These are phyloP conservation scores for Melopsittacus undulatus DNA, from an alignment of 2,797 vertebrate genomes.

Conservation along the genomic window DNA sequence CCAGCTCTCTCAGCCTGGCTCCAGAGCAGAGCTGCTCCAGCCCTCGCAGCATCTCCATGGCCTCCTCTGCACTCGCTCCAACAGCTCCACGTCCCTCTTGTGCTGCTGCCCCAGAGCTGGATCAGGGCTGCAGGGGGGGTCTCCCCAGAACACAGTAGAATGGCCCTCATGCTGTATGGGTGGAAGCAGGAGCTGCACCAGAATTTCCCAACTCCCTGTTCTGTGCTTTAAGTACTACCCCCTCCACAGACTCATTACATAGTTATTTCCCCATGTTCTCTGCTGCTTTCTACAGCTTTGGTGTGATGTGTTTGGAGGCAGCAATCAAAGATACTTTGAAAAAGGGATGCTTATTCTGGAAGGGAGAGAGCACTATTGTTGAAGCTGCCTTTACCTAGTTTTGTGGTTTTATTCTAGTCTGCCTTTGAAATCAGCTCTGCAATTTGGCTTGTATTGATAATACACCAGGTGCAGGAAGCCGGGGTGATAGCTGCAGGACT, in stretches of 20 bases:
- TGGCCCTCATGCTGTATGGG: background rate
- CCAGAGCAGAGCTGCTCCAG: no score
- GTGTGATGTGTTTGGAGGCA: background rate
- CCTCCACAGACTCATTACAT: background rate
- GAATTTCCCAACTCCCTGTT: background rate
- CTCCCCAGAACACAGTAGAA: background rate
- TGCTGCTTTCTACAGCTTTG: background rate
- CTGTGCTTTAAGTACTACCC: background rate
- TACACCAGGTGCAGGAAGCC: background rate
- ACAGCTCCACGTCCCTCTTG: no score
- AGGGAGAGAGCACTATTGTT: background rate
- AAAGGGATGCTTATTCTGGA: background rate
- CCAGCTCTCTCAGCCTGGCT: no score
- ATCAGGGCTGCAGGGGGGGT: no score
- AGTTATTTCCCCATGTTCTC: background rate
- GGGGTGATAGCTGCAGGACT: background rate
- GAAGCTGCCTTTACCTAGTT: conserved; percentile 3
- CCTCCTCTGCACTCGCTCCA: no score
- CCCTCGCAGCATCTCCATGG: no score
- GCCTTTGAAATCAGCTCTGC: background rate
- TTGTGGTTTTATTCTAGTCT: background rate
- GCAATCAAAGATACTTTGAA: background rate
- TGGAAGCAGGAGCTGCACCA: background rate
- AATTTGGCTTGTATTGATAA: background rate
- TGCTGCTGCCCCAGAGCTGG: no score